Base-by-base conservation (phyloP, 2,797 vertebrate species). In the Pogonophryne albipinna region DNA sequence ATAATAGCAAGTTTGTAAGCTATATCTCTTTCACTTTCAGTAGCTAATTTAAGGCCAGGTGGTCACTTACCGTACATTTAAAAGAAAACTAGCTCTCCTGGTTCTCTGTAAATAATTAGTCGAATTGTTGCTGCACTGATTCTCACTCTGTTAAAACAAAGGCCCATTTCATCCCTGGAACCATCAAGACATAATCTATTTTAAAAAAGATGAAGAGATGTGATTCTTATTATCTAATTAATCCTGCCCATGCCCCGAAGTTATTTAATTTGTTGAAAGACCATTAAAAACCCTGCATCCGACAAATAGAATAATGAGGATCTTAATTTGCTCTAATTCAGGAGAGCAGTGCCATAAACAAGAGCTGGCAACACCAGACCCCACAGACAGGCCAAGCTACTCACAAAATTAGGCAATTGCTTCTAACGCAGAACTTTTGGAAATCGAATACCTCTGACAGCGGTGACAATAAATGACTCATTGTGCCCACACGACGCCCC, bases 211-310 rank as follows among this genome's bases (percentile, higher is more conserved):
- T 89, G 90, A 90, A 91, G 90, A 93, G 90, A 94, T 91, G 92
- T 84, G 92, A 93, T 93, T 93, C 89, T 91, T 94, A 94, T 94
- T 93, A 94, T 94, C 94, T 93, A 95, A 94, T 95, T 94, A 95
- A 94, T 95, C 91, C 92, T 92, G 87, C 68, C 78, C 88, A 89
- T 91, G 91, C 88, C 93, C 89, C 19, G 85, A 90, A 93, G 93
- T 94, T 94, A 95, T 95, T 95, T 94, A 91, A 95, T 95, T 94
- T 94, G 93, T 90, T 93, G 90, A 94, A 93, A 94, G 92, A 92
- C 93, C 92, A 95, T 94, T 94, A 93, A 93, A 94, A 93, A 91
- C 87, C 89, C 89, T 89, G 89, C 87, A 94, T 93, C 89, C 88
- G 61, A 91, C 91, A 94, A 93, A 94, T 92, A 94, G 94, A 95